Base-by-base conservation (phyloP, 2,113 vertebrate species). In the Tetraodon nigroviridis region DNA sequence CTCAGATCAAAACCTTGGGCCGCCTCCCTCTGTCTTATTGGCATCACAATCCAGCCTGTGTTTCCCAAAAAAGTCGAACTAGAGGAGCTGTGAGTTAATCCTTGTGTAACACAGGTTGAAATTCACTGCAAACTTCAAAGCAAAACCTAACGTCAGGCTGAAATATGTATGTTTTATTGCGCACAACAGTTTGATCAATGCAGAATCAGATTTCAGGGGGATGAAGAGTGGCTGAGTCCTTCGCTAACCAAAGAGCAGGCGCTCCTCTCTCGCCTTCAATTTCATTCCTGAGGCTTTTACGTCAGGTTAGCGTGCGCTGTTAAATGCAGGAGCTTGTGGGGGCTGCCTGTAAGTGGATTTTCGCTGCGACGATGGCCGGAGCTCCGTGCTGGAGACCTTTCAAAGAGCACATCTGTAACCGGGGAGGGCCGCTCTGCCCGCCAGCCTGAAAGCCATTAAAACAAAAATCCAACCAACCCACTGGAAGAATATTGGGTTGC, bases 361-460 rank as follows among this genome's bases (percentile, higher is more conserved):
- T 79, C 48, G 62, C 57, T 12, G 54, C 16, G 19, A 60, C 44
- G 21, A 61, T 64, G 81, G 72, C 81, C 73, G 45, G 51, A 61
- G 60, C 71, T 62, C 53, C 13, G 57, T 77, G 46, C 53, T 60
- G 16, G 69, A 63, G 66, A 76, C 73, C 71, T 63, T 41, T 68
- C 37, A 62, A 53, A 76, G 56, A 63, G 50, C 75, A 76, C 61
- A 32, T 79, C 69, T 63, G 64, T 74, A 70, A 59, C 55, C 54
- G 1, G 41, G 61, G 74, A 78, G 70, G 68, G 64, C 56, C 61
- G 45, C 55, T 61, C 52, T 75, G 63, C 60, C 76, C 61, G 78
- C 80, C 86, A 80, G 62, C 78, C 77, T 62, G 63, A 82, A 82
- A 69, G 67, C 81, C 75, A 73, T 77, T 84, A 74, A 82, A 81